Evolutionary conservation across 2,888 invertebrate species (phyloP).

Genomic region (Mycogona germanica): DNA sequence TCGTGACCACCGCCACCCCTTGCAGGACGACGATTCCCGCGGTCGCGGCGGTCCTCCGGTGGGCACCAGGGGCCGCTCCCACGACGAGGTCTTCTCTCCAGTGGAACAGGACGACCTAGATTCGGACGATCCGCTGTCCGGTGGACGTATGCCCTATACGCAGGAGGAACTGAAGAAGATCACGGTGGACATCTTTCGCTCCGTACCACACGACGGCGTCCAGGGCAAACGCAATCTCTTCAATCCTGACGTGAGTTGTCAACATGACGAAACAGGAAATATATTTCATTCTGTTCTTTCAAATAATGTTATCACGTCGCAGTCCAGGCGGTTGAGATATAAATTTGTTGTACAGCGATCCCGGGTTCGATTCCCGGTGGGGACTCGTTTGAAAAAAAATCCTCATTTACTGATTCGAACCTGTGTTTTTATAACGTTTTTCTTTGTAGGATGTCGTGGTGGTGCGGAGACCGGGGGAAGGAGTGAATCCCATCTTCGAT

Average conservation of each 20-base stretch:
- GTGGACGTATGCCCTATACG: neutral
- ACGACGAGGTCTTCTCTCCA: no score
- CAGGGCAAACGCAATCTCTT: neutral
- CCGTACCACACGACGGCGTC: slow-evolving; percentile 1
- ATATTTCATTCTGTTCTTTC: neutral
- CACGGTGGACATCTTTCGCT: slow-evolving; percentile 15
- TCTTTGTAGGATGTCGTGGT: slow-evolving; percentile 21
- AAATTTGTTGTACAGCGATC: neutral
- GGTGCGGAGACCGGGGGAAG: slow-evolving; percentile 24
- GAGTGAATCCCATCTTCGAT: slow-evolving; percentile 24
- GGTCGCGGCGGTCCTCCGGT: neutral
- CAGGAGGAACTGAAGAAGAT: slow-evolving; percentile 17
- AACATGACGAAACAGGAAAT: neutral
- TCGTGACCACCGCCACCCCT: no score
- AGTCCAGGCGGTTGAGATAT: neutral
- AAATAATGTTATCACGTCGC: neutral
- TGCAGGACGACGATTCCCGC: no score
- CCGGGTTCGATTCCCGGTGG: neutral
- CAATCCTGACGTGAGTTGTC: slow-evolving; percentile 12
- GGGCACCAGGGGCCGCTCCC: no score
- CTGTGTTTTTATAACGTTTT: no score
- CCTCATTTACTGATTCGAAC: neutral
- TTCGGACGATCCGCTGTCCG: neutral
- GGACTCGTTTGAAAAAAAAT: neutral
- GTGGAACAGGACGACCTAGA: no score